Conservation (phyloP, 1,140 invertebrate genomes). For the Pseudachorutes palmiensis region DNA sequence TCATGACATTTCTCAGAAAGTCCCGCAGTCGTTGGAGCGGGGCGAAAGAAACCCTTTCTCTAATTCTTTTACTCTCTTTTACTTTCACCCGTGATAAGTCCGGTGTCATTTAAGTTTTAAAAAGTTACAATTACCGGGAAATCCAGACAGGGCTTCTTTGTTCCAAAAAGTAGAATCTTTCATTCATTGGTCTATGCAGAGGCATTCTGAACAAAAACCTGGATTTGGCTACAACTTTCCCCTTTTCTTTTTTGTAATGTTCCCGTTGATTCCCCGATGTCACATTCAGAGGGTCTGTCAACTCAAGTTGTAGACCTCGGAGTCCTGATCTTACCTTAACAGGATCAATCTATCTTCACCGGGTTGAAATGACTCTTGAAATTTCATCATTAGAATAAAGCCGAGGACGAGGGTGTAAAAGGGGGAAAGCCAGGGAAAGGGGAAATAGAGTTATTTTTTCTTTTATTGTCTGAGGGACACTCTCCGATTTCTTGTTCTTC, state of each 20-base stretch:
- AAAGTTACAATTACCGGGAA: too few species aligned
- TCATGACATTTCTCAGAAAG: slow-evolving; percentile 24
- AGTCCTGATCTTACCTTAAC: not conserved
- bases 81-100: too few species aligned
- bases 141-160: too few species aligned
- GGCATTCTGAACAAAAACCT: too few species aligned
- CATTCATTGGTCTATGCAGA: too few species aligned
- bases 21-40: too few species aligned
- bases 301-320: not conserved
- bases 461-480: slow-evolving; percentile 1
- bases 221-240: not conserved
- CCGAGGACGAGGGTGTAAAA: slow-evolving; percentile 2
- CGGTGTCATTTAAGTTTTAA: too few species aligned
- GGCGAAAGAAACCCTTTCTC: too few species aligned
- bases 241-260: not conserved
- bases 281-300: slow-evolving; percentile 9
- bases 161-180: too few species aligned
- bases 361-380: slow-evolving; percentile 12
- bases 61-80: too few species aligned
- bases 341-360: slow-evolving; percentile 5
- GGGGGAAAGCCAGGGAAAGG: not conserved
- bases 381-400: slow-evolving; percentile 13
- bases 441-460: slow-evolving; percentile 11
- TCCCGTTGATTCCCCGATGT: not conserved
- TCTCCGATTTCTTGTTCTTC: not conserved